Evolutionary conservation across 2,797 vertebrate species (phyloP).

Genomic region (Rhinella marina): DNA sequence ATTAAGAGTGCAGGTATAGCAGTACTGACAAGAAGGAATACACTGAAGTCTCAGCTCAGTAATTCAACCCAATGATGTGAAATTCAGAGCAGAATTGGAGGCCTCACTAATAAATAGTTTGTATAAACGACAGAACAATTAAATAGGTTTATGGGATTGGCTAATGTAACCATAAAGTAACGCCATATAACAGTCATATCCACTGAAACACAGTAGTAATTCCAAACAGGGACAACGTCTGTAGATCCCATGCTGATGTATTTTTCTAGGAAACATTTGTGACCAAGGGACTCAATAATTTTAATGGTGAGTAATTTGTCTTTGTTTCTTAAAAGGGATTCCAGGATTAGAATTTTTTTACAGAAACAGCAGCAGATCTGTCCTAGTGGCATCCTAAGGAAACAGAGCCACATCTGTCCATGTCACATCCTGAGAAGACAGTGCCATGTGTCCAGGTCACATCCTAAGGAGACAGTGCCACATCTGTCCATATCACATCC

Average conservation of each 20-base stretch:
- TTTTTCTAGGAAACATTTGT: neutral
- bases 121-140: conserved; percentile 40
- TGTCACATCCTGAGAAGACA: too few species aligned
- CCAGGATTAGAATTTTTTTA: neutral
- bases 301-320: neutral
- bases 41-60: neutral
- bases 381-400: neutral
- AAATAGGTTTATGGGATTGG: conserved; percentile 55
- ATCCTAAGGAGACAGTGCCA: too few species aligned
- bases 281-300: neutral
- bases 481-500: too few species aligned
- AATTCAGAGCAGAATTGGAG: conserved; percentile 12
- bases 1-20: neutral
- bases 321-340: neutral
- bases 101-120: conserved; percentile 39
- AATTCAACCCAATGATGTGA: neutral
- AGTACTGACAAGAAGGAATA: neutral
- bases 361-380: too few species aligned
- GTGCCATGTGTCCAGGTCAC: too few species aligned
- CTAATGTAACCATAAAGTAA: conserved; percentile 42
- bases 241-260: neutral
- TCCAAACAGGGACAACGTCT: neutral
- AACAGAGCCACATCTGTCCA: neutral
- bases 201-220: conserved; percentile 29
- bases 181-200: conserved; percentile 20